phyloP scores from a whole-genome alignment of 2,797 vertebrate genomes.

The Dryobates pubescens region DNA sequence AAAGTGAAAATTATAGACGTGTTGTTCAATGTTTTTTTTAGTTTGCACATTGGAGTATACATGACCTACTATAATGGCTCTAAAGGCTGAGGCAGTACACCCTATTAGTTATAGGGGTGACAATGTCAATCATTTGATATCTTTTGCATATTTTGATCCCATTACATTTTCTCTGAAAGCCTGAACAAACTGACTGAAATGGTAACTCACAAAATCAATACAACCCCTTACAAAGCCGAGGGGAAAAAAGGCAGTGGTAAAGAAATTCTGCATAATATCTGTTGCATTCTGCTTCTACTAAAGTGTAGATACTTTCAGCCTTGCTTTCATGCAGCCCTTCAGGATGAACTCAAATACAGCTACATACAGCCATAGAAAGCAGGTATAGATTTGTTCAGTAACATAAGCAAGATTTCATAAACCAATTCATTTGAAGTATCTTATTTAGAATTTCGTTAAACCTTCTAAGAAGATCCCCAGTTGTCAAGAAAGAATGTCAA shows the following conservation, averaged over 20 bases:
- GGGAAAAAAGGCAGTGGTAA: background rate
- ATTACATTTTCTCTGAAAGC: background rate
- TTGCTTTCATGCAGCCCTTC: background rate
- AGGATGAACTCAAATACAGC: background rate
- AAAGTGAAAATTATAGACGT: background rate
- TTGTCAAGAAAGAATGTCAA: background rate
- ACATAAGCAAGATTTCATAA: background rate
- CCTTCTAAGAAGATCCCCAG: background rate
- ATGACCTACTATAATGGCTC: rapidly evolving
- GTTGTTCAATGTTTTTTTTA: background rate
- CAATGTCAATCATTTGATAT: background rate
- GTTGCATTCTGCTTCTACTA: background rate
- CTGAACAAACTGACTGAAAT: background rate
- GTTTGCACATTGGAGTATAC: background rate
- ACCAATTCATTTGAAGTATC: background rate
- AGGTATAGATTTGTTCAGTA: background rate
- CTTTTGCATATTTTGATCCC: background rate
- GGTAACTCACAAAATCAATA: background rate
- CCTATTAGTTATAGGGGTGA: background rate
- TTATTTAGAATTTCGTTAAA: background rate
- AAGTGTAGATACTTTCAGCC: background rate
- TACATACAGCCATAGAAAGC: background rate
- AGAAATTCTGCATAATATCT: background rate
- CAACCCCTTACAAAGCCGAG: background rate
- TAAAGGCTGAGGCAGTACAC: background rate